A percentile compares a stretch with the other conserved stretches of the same genome.
phyloP scores from a whole-genome alignment of 2,888 invertebrate species.

The Nemoura dubitans region DNA sequence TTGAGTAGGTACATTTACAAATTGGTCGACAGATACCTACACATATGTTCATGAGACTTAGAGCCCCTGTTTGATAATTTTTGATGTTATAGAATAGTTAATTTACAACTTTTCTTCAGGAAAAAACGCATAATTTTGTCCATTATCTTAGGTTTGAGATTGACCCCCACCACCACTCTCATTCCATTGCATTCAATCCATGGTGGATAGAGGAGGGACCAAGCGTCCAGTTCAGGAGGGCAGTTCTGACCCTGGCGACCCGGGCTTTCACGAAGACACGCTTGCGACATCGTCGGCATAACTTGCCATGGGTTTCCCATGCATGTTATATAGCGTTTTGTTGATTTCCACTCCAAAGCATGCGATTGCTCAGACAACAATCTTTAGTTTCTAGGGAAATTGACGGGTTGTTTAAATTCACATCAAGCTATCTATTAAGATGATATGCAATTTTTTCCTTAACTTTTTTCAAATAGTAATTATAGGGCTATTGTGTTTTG shows the following conservation, averaged over 20 bases:
- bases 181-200: no score
- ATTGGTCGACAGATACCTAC: no score
- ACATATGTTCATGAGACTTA: no score
- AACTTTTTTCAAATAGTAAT: neutral
- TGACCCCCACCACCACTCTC: no score
- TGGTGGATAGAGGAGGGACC: no score
- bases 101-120: no score
- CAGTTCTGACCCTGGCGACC: neutral
- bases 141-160: no score
- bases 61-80: no score
- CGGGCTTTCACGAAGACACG: neutral
- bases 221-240: neutral
- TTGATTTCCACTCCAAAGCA: neutral
- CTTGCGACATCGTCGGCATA: neutral
- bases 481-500: neutral
- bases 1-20: no score
- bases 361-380: neutral
- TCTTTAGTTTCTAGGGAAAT: conserved; percentile 7
- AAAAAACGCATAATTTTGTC: no score
- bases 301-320: neutral
- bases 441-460: neutral
- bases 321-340: neutral
- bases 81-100: no score
- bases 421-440: neutral
- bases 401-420: neutral